These are phyloP conservation scores for Bubalus kerabau DNA, from an alignment of 2,113 vertebrate species.

Conservation along the genomic window DNA sequence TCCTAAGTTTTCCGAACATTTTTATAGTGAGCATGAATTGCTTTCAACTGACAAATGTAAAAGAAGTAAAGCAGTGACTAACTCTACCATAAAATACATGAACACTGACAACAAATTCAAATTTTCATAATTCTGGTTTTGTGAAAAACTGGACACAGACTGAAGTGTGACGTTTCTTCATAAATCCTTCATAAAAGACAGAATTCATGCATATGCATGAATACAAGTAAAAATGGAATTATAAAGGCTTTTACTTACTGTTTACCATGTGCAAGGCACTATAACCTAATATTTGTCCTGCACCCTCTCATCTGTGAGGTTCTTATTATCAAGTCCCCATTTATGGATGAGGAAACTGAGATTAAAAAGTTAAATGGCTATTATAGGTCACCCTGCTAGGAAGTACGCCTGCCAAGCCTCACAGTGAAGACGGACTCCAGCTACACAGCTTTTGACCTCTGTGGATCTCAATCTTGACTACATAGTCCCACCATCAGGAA, in stretches of 20 bases:
- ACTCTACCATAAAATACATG: neutral
- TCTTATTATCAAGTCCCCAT: neutral
- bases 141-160: neutral
- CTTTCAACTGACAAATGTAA: conserved; percentile 1
- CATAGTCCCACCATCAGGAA: neutral
- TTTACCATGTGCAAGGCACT: neutral
- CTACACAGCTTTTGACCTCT: neutral
- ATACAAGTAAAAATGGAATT: neutral
- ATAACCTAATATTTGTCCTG: neutral
- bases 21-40: conserved; percentile 27
- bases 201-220: neutral
- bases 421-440: neutral
- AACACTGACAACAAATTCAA: neutral
- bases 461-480: neutral
- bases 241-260: neutral
- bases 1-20: neutral
- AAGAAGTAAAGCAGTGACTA: neutral
- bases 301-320: neutral
- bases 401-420: neutral
- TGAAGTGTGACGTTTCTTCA: neutral
- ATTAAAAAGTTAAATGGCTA: neutral
- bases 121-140: neutral
- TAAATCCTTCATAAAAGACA: neutral
- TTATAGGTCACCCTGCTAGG: neutral
- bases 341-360: neutral